phyloP scores from a whole-genome alignment of 2,888 invertebrate species.

The Gymnoscelis rufifasciata region DNA sequence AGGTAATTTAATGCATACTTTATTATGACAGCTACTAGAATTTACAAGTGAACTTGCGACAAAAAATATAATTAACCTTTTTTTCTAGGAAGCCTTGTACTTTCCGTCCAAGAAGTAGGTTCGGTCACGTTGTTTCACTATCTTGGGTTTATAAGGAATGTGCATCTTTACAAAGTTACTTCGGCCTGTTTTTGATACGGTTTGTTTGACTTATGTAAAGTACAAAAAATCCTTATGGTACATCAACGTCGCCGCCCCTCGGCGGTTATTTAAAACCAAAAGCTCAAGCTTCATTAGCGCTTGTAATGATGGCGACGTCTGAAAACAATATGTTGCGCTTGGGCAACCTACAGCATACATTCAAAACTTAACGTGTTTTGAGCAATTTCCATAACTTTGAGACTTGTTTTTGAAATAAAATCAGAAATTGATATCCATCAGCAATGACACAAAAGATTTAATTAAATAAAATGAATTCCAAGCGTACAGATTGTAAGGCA shows the following conservation, averaged over 20 bases:
- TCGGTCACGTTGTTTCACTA: slow-evolving; percentile 32
- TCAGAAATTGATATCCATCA: slow-evolving; percentile 10
- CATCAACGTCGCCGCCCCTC: slow-evolving; percentile 58
- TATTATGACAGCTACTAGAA: slow-evolving; percentile 68
- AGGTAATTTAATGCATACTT: slow-evolving; percentile 61
- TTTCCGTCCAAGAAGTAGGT: slow-evolving; percentile 27
- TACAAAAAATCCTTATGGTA: slow-evolving; percentile 63
- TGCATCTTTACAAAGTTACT: slow-evolving; percentile 58
- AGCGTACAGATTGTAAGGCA: slow-evolving; percentile 56
- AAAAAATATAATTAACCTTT: slow-evolving; percentile 46
- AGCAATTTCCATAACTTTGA: neutral
- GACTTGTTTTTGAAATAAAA: neutral
- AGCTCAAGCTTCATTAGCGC: slow-evolving; percentile 76
- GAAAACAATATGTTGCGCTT: slow-evolving; percentile 53
- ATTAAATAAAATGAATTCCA: slow-evolving; percentile 30
- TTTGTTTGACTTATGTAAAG: slow-evolving; percentile 60
- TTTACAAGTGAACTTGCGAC: slow-evolving; percentile 43
- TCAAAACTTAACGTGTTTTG: neutral
- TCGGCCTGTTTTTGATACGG: slow-evolving; percentile 56
- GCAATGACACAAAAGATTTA: slow-evolving; percentile 25
- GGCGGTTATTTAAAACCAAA: slow-evolving; percentile 73
- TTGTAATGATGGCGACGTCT: slow-evolving; percentile 72
- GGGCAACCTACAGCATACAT: slow-evolving; percentile 16
- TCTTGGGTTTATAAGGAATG: slow-evolving; percentile 25
- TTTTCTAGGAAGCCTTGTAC: slow-evolving; percentile 30